These are phyloP conservation scores for Lagopus muta DNA, from an alignment of 2,113 vertebrate species.

Conservation along the genomic window DNA sequence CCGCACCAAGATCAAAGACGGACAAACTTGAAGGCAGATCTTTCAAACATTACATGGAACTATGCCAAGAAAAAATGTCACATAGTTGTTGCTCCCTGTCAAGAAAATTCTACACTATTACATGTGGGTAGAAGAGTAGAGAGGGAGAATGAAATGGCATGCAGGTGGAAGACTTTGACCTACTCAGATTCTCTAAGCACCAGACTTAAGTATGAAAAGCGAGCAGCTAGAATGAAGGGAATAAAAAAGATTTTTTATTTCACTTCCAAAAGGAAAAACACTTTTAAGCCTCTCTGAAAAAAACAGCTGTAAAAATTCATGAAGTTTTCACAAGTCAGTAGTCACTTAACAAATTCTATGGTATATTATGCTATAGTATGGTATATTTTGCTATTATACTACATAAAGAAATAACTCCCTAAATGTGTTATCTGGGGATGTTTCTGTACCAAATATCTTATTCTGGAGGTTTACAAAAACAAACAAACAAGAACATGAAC, in stretches of 20 bases:
- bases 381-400: not conserved
- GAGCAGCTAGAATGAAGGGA: not conserved
- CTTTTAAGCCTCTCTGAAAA: not conserved
- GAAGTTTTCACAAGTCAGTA: not conserved
- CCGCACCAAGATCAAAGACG: not conserved
- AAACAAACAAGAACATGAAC: not conserved
- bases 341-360: not conserved
- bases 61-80: not conserved
- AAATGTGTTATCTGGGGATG: not conserved
- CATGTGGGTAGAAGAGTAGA: not conserved
- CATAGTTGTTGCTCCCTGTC: conserved; percentile 22
- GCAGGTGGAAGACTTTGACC: conserved; percentile 50
- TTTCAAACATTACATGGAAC: not conserved
- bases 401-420: not conserved
- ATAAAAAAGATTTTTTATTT: not conserved
- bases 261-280: not conserved
- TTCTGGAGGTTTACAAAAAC: not conserved
- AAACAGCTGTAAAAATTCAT: not conserved
- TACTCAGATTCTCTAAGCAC: conserved; percentile 19
- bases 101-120: conserved; percentile 59
- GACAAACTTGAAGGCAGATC: not conserved
- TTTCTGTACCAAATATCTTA: not conserved
- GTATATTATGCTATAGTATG: not conserved
- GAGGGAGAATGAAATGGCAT: not conserved
- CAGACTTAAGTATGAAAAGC: not conserved